Conservation (phyloP, 2,888 invertebrate genomes). For the Eristalis arbustorum region DNA sequence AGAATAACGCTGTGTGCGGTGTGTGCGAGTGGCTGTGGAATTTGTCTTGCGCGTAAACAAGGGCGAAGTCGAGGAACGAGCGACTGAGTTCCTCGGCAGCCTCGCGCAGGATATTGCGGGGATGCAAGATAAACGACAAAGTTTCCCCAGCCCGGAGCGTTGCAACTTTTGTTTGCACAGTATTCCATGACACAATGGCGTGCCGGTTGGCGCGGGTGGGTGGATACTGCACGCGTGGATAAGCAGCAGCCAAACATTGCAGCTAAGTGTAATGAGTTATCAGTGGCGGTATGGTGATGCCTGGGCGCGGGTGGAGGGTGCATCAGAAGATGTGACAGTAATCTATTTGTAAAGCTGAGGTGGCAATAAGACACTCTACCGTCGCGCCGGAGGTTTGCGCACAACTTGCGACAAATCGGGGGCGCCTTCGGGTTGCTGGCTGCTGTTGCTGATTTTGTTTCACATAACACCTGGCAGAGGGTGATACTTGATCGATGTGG, state of each 20-base stretch:
- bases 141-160: constrained; percentile 36
- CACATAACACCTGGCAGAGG: no score
- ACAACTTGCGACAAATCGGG: background rate
- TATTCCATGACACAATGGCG: background rate
- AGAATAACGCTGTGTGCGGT: background rate
- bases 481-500: no score
- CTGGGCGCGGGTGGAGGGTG: background rate
- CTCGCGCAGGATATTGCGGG: background rate
- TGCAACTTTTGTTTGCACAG: constrained; percentile 1
- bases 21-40: constrained; percentile 10
- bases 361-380: background rate
- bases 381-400: background rate
- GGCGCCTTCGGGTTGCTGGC: no score
- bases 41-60: constrained; percentile 52
- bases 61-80: constrained; percentile 35
- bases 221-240: constrained; percentile 4
- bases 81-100: background rate
- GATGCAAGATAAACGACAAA: constrained; percentile 39
- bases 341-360: background rate
- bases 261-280: background rate
- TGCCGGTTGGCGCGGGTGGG: background rate
- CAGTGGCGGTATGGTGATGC: background rate
- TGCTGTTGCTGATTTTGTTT: background rate
- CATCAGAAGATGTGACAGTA: background rate
- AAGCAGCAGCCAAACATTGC: background rate